Evolutionary conservation across 2,113 vertebrate genomes (phyloP), one percentile per base, ranked within the genome.

Genomic region (Platichthys flesus): DNA sequence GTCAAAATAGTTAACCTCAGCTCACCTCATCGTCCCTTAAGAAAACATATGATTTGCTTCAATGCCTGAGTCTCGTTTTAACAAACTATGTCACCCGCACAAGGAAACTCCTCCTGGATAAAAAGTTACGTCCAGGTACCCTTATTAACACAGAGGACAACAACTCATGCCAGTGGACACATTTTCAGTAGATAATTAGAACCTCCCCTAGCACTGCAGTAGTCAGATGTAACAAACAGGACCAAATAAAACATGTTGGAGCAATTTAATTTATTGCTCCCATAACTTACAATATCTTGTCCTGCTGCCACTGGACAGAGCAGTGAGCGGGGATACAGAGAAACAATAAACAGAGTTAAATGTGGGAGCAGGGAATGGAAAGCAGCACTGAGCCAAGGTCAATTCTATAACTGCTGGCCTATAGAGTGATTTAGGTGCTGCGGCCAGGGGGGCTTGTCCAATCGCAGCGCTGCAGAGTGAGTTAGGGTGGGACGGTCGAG

Each of bases 1-100:
- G 92, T 92, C 90, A 91, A 89, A 89, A 88, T 89, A 85, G 89
- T 93, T 91, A 89, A 93, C 92, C 90, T 58, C 64, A 24, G 66
- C 74, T 89, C 89, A 90, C 89, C 89, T 91, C 79, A 40, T 65
- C 56, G 15, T 81, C 74, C 72, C 77, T 66, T 90, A 91, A 89
- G 83, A 91, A 92, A 93, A 91, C 91, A 92, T 70, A 76, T 85
- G 90, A 82, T 90, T 84, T 86, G 51, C 79, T 78, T 93, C 89
- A 85, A 35, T 49, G 70, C 60, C 77, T 64, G 28, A 9, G 66
- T 67, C 54, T 58, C 2, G 16, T 81, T 81, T 78, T 64, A 84
- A 72, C 58, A 75, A 82, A 37, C 58, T 66, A 56, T 56, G 61
- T 84, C 79, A 78, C 40, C 58, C 61, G 59, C 70, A 78, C 23